Evolutionary conservation across 2,888 invertebrate species (phyloP).

Genomic region (Drosophila affinis): DNA sequence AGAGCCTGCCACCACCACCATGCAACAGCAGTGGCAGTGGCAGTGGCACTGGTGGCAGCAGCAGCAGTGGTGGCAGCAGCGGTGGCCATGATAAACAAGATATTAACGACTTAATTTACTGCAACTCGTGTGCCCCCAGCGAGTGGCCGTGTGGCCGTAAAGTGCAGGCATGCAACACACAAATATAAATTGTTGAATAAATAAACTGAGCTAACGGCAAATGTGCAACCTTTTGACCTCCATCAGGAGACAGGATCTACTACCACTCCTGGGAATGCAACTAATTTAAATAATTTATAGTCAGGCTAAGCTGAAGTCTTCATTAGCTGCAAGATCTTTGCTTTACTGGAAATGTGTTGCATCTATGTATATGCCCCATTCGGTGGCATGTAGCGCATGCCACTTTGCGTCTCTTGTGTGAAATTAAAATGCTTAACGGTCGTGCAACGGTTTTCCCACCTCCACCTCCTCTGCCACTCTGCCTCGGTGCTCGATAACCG

Average conservation of each 20-base stretch:
- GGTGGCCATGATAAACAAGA: conserved; percentile 73
- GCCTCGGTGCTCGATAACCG: conserved; percentile 59
- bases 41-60: conserved; percentile 11
- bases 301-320: background rate
- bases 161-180: conserved; percentile 70
- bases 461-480: conserved; percentile 13
- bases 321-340: background rate
- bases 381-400: conserved; percentile 40
- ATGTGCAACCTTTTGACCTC: conserved; percentile 14
- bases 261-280: background rate
- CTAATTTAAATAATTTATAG: background rate
- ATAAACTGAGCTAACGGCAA: conserved; percentile 55
- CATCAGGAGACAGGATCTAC: conserved; percentile 8
- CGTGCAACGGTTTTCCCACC: conserved; percentile 19
- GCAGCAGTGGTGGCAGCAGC: conserved; percentile 14
- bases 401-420: conserved; percentile 61
- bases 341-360: background rate
- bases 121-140: conserved; percentile 53
- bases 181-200: conserved; percentile 78
- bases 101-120: conserved; percentile 80
- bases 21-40: conserved; percentile 8
- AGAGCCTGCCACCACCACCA: background rate
- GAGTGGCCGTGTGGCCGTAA: conserved; percentile 55
- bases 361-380: conserved; percentile 17
- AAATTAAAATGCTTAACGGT: conserved; percentile 64